Conservation (phyloP, 2,888 invertebrate genomes). For the Microctonus hyperodae region DNA sequence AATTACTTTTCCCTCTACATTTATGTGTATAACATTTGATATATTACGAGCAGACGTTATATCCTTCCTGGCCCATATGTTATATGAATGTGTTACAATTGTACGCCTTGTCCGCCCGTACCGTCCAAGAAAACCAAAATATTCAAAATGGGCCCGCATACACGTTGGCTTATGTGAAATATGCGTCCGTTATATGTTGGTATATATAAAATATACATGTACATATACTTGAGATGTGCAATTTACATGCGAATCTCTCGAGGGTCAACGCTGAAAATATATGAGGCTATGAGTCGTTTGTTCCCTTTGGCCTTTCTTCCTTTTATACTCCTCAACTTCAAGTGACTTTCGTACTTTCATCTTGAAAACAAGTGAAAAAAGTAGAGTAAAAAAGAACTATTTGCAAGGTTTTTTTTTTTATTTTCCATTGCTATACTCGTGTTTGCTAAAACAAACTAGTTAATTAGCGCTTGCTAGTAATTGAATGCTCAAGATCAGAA, state of each 20-base stretch:
- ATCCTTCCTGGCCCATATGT: slow-evolving; percentile 17
- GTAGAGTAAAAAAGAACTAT: not conserved
- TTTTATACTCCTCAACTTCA: not conserved
- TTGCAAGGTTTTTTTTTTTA: not conserved
- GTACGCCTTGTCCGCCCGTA: slow-evolving; percentile 22
- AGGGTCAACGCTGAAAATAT: slow-evolving; percentile 37
- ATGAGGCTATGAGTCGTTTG: slow-evolving; percentile 33
- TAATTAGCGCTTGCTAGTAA: not conserved
- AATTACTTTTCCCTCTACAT: not conserved
- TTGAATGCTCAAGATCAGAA: not conserved
- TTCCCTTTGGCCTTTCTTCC: slow-evolving; percentile 13
- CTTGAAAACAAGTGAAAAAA: not conserved
- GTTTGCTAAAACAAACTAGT: not conserved
- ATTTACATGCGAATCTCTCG: slow-evolving; percentile 43
- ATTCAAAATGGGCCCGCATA: slow-evolving; percentile 26
- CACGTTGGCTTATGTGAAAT: not conserved
- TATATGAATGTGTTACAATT: slow-evolving; percentile 15
- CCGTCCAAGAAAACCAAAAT: slow-evolving; percentile 20
- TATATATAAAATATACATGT: slow-evolving; percentile 36
- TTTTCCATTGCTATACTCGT: not conserved
- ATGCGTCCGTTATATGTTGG: not conserved
- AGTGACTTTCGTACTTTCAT: slow-evolving; percentile 11
- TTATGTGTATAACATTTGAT: slow-evolving; percentile 20
- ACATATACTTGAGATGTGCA: slow-evolving; percentile 37
- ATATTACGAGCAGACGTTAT: slow-evolving; percentile 16